Evolutionary conservation across 1,140 invertebrate genomes (phyloP).

Genomic region (Anthonomus grandis): DNA sequence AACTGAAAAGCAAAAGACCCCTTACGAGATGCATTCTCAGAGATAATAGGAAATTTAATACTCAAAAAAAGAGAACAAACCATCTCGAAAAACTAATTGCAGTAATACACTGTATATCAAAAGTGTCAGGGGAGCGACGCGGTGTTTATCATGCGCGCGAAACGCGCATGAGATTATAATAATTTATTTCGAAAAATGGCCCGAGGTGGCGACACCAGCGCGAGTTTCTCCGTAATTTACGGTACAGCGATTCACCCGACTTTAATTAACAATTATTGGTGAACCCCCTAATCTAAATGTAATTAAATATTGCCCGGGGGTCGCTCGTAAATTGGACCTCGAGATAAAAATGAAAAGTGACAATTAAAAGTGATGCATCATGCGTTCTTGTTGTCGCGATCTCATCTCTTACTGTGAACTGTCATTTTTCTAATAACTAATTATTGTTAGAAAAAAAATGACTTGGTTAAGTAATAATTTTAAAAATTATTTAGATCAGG

Average conservation of each 20-base stretch:
- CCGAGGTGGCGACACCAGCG: constrained; percentile 19
- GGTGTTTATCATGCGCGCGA: constrained; percentile 18
- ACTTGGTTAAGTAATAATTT: too few species aligned
- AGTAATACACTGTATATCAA: constrained; percentile 24
- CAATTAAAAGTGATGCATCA: not conserved
- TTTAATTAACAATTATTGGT: constrained; percentile 25
- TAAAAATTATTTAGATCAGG: too few species aligned
- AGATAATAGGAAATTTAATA: constrained; percentile 20
- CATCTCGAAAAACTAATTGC: constrained; percentile 21
- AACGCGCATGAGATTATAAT: constrained; percentile 24
- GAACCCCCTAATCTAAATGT: constrained; percentile 24
- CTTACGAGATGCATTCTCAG: not conserved
- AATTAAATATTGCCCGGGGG: constrained; percentile 16
- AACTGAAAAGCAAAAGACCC: not conserved
- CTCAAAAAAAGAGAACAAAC: not conserved
- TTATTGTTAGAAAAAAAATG: too few species aligned
- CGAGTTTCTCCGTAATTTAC: constrained; percentile 18
- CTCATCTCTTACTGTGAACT: not conserved
- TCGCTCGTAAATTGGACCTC: not conserved
- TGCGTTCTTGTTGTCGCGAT: not conserved
- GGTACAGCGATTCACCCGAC: constrained; percentile 15
- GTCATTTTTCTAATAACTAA: not conserved
- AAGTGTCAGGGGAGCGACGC: constrained; percentile 15
- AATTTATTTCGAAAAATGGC: constrained; percentile 29
- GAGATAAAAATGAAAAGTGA: constrained; percentile 3